These are phyloP conservation scores for Andrena trimmerana DNA, from an alignment of 2,888 invertebrate species.

Conservation along the genomic window DNA sequence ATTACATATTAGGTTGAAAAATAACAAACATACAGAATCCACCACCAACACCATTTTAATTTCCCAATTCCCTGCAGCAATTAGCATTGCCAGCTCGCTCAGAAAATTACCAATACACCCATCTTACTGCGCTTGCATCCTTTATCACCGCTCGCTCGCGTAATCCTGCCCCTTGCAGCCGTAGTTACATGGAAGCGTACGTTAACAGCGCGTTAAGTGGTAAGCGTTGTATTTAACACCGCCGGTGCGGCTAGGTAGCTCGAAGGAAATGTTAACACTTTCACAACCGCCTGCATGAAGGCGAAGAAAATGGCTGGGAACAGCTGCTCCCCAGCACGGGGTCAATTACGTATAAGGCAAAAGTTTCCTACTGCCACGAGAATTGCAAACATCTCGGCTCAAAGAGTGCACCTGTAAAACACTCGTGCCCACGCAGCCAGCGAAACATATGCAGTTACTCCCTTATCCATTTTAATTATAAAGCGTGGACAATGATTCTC, in stretches of 20 bases:
- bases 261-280: slow-evolving; percentile 35
- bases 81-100: too few relatives aligned
- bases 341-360: slow-evolving; percentile 7
- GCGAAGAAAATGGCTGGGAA: slow-evolving; percentile 26
- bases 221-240: slow-evolving; percentile 30
- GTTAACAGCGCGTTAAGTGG: slow-evolving; percentile 9
- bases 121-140: too few relatives aligned
- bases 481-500: too few relatives aligned
- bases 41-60: too few relatives aligned
- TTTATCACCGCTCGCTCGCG: not conserved
- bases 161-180: slow-evolving; percentile 3
- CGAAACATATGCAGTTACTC: not conserved
- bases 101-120: slow-evolving; percentile 3
- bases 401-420: not conserved
- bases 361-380: not conserved
- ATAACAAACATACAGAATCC: too few relatives aligned
- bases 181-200: slow-evolving; percentile 8
- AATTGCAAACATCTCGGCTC: not conserved
- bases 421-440: not conserved
- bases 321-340: not conserved
- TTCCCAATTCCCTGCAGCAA: too few relatives aligned
- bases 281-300: slow-evolving; percentile 38
- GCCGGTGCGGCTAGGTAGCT: slow-evolving; percentile 14
- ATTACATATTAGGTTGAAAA: too few relatives aligned
- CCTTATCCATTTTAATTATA: too few relatives aligned